Evolutionary conservation across 2,797 vertebrate species (phyloP), one percentile per base, ranked within the genome.

Genomic region (Echiichthys vipera): DNA sequence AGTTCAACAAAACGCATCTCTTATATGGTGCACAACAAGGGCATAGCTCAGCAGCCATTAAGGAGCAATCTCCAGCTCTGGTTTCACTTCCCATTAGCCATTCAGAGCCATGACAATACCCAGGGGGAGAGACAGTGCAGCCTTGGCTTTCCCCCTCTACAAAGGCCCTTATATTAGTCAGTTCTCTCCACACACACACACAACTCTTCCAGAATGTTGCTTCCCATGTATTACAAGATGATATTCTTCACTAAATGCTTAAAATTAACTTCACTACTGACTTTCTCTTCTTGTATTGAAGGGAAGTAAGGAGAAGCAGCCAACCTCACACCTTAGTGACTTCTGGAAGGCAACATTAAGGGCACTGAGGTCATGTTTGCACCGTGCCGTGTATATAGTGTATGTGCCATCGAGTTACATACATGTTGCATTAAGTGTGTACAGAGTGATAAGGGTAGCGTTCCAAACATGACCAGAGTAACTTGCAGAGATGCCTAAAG

Each of bases 61-160:
- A 76, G 13, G 73, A 71, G 49, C 71, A 71, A 87, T 86, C 82
- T 81, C 54, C 61, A 80, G 79, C 81, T 89, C 80, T 85, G 77
- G 81, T 91, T 91, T 89, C 91, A 88, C 83, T 89, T 88, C 81
- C 85, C 88, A 92, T 93, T 87, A 92, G 85, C 85, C 86, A 84
- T 89, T 90, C 89, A 88, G 81, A 89, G 78, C 73, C 77, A 85
- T 89, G 90, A 91, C 86, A 91, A 91, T 86, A 83, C 85, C 88
- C 83, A 77, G 54, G 71, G 69, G 71, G 59, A 36, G 34, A 36
- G 11, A 36, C 11, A 65, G 74, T 34, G 67, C 70, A 81, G 79
- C 63, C 62, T 66, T 74, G 68, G 45, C 49, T 83, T 78, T 51
- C 71, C 67, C 71, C 64, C 61, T 68, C 54, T 73, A 64, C 67